A percentile compares a stretch with the other conserved stretches of the same genome.
These are phyloP conservation scores for Halictus quadricinctus DNA, from an alignment of 2,888 invertebrate species.

Conservation along the genomic window DNA sequence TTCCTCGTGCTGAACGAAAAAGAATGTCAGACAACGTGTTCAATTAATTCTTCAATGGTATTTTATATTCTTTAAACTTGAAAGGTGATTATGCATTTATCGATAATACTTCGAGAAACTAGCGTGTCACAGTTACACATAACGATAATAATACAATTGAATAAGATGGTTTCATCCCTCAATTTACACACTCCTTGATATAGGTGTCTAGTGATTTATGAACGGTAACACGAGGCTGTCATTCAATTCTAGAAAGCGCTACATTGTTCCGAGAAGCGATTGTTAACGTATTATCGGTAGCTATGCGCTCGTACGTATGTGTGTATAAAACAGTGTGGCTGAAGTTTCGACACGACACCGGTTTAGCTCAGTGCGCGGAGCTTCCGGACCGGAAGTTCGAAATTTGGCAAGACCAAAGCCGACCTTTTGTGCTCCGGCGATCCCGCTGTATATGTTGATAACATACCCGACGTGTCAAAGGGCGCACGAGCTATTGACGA, in stretches of 20 bases:
- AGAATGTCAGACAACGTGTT: background rate
- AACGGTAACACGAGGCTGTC: background rate
- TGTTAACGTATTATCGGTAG: background rate
- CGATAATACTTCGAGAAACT: background rate
- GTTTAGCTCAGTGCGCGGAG: background rate
- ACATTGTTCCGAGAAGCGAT: background rate
- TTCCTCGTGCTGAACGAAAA: background rate
- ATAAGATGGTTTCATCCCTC: background rate
- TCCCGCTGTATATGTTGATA: constrained; percentile 27
- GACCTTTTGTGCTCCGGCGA: constrained; percentile 41
- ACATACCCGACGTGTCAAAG: constrained; percentile 40
- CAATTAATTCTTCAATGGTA: background rate
- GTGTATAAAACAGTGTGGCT: constrained; percentile 17
- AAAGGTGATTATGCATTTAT: background rate
- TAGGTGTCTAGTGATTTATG: background rate
- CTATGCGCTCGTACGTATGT: background rate
- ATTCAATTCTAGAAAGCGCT: background rate
- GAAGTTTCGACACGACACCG: background rate
- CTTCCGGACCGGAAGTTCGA: constrained; percentile 38
- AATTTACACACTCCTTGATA: background rate
- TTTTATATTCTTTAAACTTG: background rate
- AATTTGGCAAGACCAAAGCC: constrained; percentile 34
- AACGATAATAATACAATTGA: background rate
- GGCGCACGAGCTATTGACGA: constrained; percentile 18
- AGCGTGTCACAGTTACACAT: background rate